Evolutionary conservation across 1,140 invertebrate species (phyloP).

Genomic region (Akabosia matsudoensis): DNA sequence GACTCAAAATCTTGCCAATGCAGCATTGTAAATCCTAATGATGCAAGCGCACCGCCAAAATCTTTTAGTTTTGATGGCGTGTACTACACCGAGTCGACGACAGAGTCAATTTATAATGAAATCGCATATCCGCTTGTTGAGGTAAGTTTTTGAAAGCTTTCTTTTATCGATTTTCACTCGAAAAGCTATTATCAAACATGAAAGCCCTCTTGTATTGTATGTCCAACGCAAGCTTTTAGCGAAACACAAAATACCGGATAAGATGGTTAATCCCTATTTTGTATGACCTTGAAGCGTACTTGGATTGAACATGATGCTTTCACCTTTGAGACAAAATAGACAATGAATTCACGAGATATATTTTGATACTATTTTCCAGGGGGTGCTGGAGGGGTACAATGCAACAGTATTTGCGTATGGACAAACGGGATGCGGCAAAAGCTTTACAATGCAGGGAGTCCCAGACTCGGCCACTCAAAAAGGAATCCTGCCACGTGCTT

Average conservation of each 20-base stretch:
- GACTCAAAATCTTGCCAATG: conserved; percentile 59
- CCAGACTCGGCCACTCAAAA: conserved; percentile 54
- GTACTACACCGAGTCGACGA: conserved; percentile 52
- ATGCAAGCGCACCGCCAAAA: conserved; percentile 63
- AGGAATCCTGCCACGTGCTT: conserved; percentile 79
- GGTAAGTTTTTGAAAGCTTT: conserved; percentile 53
- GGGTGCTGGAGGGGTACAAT: conserved; percentile 82
- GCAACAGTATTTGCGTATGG: conserved; percentile 84
- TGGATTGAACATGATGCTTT: neutral
- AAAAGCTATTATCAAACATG: too few species aligned
- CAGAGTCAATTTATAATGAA: conserved; percentile 67
- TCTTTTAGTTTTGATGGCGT: conserved; percentile 72
- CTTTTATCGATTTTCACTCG: too few species aligned
- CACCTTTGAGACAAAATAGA: neutral
- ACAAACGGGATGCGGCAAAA: conserved; percentile 76
- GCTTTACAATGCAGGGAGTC: conserved; percentile 79
- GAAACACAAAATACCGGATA: too few species aligned
- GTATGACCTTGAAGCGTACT: too few species aligned
- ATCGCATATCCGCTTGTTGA: conserved; percentile 67
- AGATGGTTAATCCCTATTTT: too few species aligned
- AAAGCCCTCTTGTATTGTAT: too few species aligned
- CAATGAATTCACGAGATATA: neutral
- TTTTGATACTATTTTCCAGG: conserved; percentile 53
- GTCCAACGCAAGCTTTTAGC: too few species aligned
- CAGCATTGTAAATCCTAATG: conserved; percentile 59